Evolutionary conservation across 2,797 vertebrate genomes (phyloP).

Genomic region (Tauraco hartlaubi): DNA sequence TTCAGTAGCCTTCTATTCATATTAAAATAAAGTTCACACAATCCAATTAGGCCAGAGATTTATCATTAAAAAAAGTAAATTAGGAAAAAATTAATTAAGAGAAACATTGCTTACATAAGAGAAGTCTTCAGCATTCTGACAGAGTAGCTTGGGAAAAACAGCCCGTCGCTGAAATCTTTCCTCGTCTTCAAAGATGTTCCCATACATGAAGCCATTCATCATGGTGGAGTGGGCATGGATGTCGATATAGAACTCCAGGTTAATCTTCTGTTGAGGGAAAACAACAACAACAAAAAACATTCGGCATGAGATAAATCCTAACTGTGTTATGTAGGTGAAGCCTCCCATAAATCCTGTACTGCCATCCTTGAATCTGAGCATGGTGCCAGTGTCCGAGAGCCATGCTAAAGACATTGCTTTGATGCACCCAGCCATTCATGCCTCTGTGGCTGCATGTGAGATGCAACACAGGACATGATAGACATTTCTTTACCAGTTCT

Average conservation of each 20-base stretch:
- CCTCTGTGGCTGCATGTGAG: not conserved
- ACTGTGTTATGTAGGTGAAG: not conserved
- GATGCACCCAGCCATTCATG: not conserved
- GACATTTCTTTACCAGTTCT: not conserved
- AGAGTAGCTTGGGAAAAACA: constrained; percentile 93
- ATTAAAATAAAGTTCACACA: not conserved
- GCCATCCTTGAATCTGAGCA: not conserved
- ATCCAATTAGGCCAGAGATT: not conserved
- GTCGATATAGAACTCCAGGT: constrained; percentile 98
- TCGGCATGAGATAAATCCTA: constrained; percentile 44
- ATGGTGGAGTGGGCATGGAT: constrained; percentile 99
- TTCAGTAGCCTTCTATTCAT: not conserved
- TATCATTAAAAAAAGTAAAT: not conserved
- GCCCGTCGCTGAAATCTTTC: constrained; percentile 94
- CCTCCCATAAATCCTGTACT: not conserved
- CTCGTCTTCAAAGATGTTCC: constrained; percentile 97
- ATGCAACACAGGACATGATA: not conserved
- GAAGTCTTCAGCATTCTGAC: constrained; percentile 96
- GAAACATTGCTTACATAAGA: constrained; percentile 88
- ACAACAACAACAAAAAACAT: not conserved
- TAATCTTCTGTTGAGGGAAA: constrained; percentile 87
- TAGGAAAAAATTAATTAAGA: not conserved
- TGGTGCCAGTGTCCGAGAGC: not conserved
- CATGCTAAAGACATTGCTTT: not conserved
- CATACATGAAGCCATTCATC: constrained; percentile 99